These are phyloP conservation scores for Eilema depressum DNA, from an alignment of 2,888 invertebrate genomes.

Conservation along the genomic window DNA sequence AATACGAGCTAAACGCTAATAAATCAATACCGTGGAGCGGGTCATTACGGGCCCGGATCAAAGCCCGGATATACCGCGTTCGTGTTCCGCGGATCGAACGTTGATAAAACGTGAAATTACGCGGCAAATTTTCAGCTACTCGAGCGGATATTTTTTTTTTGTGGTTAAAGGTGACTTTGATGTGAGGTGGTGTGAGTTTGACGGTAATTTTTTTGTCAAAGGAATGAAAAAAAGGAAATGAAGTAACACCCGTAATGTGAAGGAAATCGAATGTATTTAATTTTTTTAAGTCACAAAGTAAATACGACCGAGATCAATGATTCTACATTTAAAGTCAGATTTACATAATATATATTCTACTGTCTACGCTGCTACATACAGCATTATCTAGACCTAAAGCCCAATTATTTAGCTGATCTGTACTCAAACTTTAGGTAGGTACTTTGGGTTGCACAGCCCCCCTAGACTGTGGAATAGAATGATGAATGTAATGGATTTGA, in stretches of 20 bases:
- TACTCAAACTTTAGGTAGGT: no score
- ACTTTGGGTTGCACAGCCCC: no score
- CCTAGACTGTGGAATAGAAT: no score
- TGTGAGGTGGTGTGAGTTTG: not conserved
- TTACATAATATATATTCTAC: no score
- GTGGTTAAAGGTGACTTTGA: constrained; percentile 1
- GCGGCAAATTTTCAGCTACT: constrained; percentile 16
- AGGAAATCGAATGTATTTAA: not conserved
- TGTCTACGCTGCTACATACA: no score
- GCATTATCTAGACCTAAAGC: no score
- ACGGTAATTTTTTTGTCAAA: not conserved
- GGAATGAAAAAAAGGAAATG: not conserved
- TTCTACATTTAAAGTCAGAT: no score
- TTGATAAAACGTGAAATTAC: constrained; percentile 25
- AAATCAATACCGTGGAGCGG: constrained; percentile 66
- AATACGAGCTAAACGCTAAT: constrained; percentile 68
- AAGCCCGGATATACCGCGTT: constrained; percentile 40
- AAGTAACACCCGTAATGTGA: not conserved
- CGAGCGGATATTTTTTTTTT: constrained; percentile 5
- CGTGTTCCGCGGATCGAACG: constrained; percentile 16
- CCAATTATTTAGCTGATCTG: no score
- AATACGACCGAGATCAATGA: not conserved
- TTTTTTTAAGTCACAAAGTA: not conserved
- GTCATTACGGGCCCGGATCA: constrained; percentile 55
- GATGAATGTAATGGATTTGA: no score